Conservation (phyloP, 2,888 invertebrate genomes). For the Drosophila anceps region DNA sequence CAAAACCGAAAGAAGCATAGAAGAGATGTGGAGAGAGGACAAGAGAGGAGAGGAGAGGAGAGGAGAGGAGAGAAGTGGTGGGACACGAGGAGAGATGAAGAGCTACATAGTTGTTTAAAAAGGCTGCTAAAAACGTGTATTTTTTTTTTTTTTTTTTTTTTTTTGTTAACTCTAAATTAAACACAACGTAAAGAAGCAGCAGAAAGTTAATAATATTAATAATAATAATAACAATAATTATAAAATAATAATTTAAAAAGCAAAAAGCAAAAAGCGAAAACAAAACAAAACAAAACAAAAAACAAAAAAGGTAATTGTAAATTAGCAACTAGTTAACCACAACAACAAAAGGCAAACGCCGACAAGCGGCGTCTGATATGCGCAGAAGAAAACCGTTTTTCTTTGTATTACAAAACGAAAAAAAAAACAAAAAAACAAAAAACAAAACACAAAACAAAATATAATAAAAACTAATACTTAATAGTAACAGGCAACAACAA, state of each 20-base stretch:
- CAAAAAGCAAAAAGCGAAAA: slow-evolving; percentile 26
- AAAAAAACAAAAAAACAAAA: slow-evolving; percentile 17
- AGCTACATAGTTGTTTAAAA: slow-evolving; percentile 72
- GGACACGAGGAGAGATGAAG: slow-evolving; percentile 20
- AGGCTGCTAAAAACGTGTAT: slow-evolving; percentile 63
- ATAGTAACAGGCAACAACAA: slow-evolving; percentile 20
- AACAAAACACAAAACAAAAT: background rate
- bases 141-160: slow-evolving; percentile 66
- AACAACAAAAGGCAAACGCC: slow-evolving; percentile 13
- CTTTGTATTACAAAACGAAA: slow-evolving; percentile 57
- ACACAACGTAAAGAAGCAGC: slow-evolving; percentile 42
- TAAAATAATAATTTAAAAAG: slow-evolving; percentile 31
- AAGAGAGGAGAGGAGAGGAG: slow-evolving; percentile 18
- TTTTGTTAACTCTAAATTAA: slow-evolving; percentile 70
- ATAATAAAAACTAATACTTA: background rate
- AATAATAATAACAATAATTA: slow-evolving; percentile 46
- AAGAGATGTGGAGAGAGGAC: background rate
- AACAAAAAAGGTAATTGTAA: slow-evolving; percentile 56
- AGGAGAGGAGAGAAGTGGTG: no score
- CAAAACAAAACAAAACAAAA: slow-evolving; percentile 25
- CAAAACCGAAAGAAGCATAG: background rate
- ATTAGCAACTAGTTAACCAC: slow-evolving; percentile 65
- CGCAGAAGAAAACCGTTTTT: slow-evolving; percentile 48
- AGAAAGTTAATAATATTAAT: slow-evolving; percentile 55
- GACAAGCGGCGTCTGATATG: slow-evolving; percentile 27